Base-by-base conservation (phyloP, 1,140 invertebrate species). In the Platyscapa corneri region DNA sequence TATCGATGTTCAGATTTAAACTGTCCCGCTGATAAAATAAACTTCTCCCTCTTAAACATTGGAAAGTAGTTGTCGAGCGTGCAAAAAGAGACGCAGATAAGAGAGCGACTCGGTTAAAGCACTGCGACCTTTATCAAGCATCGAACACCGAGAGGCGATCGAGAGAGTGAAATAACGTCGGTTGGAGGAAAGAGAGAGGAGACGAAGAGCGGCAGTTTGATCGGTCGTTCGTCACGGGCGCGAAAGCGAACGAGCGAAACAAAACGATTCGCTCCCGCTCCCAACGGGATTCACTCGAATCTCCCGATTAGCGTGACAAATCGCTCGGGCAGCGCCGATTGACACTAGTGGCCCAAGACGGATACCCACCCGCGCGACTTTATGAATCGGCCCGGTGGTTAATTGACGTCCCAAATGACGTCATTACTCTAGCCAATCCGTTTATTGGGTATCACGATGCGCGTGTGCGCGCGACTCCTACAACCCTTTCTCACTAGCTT, bases 401-500 rank as follows among this genome's bases (percentile, higher is more conserved):
- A 82, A 80, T 83, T 84, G 82, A 80, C 82, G 72, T 81, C 53
- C 67, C 64, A 81, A 87, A 87, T 83, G 77, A 83, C 75, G 82
- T 79, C 75, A 60, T 84, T 83, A 86, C 76, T 80, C 70, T 75
- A 39, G 67, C 56, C 86, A 75, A 83, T n/a, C n/a, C n/a, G n/a
- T n/a, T n/a, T n/a, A n/a, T 83, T 78, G 82, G 72, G 42, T n/a
- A 80, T 75, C 37, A 27, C 34, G 49, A 53, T 64, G 60, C 39
- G 74, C 46, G 56, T 60, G 53, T 32, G 56, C 23, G 23, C 30
- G 53, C 27, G 16, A 30, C 70, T 39, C 7, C 32, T 18, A 16
- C n/a, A 12, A 79, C 74, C 77, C 67, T 64, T 32, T 79, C 42
- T 77, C 65, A 84, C 74, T 80, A 70, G 60, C 18, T 49, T 65